Conservation (phyloP, 23 tunicate genomes). For the Aplidium turbinatum region DNA sequence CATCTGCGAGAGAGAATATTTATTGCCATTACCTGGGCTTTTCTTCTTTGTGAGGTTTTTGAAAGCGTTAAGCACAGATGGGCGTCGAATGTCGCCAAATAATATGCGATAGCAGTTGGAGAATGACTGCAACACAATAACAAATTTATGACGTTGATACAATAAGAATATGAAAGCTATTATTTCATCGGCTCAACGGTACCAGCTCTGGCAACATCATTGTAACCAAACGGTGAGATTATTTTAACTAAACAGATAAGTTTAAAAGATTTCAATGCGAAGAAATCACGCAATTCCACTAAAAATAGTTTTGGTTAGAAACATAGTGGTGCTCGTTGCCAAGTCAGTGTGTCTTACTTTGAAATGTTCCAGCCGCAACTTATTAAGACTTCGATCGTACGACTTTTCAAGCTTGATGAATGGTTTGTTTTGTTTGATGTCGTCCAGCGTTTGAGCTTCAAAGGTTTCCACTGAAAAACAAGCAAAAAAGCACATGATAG, state of each 20-base stretch:
- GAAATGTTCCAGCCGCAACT: conserved; percentile 52
- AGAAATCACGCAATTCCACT: too few relatives aligned
- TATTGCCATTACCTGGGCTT: too few relatives aligned
- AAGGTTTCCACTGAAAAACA: conserved; percentile 44
- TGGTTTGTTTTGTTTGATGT: conserved; percentile 50
- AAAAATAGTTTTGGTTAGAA: too few relatives aligned
- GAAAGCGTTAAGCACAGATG: conserved; percentile 9
- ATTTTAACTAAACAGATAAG: too few relatives aligned
- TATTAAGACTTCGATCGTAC: conserved; percentile 34
- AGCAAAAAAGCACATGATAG: not conserved
- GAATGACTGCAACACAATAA: not conserved
- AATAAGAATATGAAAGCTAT: too few relatives aligned
- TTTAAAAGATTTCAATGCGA: too few relatives aligned
- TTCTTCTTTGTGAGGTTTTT: conserved; percentile 19
- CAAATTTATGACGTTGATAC: too few relatives aligned
- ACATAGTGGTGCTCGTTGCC: too few relatives aligned
- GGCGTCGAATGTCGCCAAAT: conserved; percentile 1
- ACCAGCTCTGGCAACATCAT: too few relatives aligned
- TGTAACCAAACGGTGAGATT: too few relatives aligned
- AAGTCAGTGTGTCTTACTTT: conserved; percentile 39
- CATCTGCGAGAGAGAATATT: too few relatives aligned
- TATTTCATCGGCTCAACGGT: too few relatives aligned
- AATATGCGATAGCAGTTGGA: not conserved
- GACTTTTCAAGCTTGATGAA: conserved; percentile 57
- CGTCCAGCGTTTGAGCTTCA: conserved; percentile 59